Percentiles rank a stretch among this genome's conserved stretches.
These are phyloP conservation scores for Metopia argyrocephala DNA, from an alignment of 2,888 invertebrate species.

Conservation along the genomic window DNA sequence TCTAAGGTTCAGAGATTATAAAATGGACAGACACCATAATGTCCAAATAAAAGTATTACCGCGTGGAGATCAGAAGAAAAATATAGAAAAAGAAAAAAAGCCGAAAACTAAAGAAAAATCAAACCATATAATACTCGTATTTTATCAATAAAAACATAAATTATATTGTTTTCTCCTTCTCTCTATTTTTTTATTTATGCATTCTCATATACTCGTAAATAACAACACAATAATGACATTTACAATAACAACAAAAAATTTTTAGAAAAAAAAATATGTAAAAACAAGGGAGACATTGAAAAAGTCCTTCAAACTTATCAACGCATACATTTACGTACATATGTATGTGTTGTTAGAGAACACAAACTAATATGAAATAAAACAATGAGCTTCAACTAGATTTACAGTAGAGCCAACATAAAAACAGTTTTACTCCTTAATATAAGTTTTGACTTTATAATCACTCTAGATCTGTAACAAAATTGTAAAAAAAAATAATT, in stretches of 20 bases:
- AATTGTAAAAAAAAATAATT: too few species aligned
- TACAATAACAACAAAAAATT: constrained; percentile 19
- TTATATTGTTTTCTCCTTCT: constrained; percentile 4
- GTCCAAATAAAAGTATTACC: constrained; percentile 10
- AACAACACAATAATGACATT: background rate
- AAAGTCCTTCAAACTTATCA: constrained; percentile 12
- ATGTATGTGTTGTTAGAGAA: too few species aligned
- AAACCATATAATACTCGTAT: constrained; percentile 42
- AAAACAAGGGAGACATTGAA: constrained; percentile 13
- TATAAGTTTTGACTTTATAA: too few species aligned
- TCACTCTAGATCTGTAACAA: too few species aligned
- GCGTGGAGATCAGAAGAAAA: too few species aligned
- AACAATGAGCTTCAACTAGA: too few species aligned
- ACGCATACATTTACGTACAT: constrained; percentile 8
- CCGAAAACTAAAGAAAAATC: background rate
- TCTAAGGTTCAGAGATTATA: constrained; percentile 34
- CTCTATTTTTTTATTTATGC: background rate
- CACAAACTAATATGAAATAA: too few species aligned
- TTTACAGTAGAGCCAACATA: too few species aligned
- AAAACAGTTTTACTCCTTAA: too few species aligned
- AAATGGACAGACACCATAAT: background rate
- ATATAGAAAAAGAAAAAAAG: background rate
- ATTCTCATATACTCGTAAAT: background rate
- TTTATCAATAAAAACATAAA: constrained; percentile 51
- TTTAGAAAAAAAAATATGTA: background rate